These are phyloP conservation scores for Zoroaster sp. DNA, from an alignment of 53 echinoderm and acorn worm species.

Conservation along the genomic window DNA sequence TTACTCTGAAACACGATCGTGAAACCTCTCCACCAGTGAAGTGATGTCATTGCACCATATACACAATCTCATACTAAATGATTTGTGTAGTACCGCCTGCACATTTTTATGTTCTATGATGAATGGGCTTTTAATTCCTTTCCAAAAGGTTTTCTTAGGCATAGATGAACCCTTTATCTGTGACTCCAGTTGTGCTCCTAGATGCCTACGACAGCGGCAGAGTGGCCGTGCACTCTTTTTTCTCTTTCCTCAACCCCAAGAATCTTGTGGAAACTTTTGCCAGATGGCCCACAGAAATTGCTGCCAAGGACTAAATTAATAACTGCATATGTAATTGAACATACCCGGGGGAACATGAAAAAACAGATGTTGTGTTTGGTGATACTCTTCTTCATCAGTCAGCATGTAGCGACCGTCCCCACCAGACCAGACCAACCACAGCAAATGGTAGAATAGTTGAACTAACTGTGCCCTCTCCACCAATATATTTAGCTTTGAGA, in stretches of 20 bases:
- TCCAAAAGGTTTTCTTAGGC: not conserved
- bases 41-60: conserved; percentile 33
- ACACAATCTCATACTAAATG: not conserved
- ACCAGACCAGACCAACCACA: not conserved
- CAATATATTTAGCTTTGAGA: not conserved
- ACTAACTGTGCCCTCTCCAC: conserved; percentile 31
- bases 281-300: conserved; percentile 50
- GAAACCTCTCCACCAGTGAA: conserved; percentile 18
- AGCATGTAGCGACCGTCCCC: not conserved
- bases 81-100: not conserved
- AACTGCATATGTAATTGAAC: conserved; percentile 43
- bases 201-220: not conserved
- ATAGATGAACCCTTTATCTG: not conserved
- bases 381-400: conserved; percentile 9
- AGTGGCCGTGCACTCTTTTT: not conserved
- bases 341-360: conserved; percentile 23
- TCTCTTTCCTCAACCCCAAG: not conserved
- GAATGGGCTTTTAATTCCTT: conserved; percentile 24
- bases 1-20: conserved; percentile 30
- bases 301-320: conserved; percentile 55
- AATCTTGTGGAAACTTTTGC: conserved; percentile 43
- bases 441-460: conserved; percentile 37
- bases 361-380: not conserved
- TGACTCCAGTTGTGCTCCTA: not conserved
- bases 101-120: not conserved